Conservation (phyloP, 2,888 invertebrate species). For the Andricus quercusramuli region DNA sequence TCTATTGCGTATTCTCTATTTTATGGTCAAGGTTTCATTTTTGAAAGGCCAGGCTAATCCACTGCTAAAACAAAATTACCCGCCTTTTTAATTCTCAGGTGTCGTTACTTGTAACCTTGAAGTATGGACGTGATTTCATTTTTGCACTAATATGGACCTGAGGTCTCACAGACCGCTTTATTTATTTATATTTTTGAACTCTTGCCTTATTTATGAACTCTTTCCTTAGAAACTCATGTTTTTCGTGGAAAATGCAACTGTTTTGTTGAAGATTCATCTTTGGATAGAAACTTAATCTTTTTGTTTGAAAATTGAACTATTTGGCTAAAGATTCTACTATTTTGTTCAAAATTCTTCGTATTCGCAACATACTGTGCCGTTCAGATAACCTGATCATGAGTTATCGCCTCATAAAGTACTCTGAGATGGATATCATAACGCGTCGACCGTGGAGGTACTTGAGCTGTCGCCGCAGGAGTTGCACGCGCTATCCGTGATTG, state of each 20-base stretch:
- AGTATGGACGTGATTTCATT: too few species aligned
- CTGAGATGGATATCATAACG: constrained; percentile 6
- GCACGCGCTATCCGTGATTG: constrained; percentile 6
- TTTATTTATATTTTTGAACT: too few species aligned
- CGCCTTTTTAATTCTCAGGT: neutral
- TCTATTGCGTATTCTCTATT: constrained; percentile 12
- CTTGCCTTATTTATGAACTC: too few species aligned
- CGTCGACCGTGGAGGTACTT: constrained; percentile 32
- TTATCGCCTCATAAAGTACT: constrained; percentile 25
- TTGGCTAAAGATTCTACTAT: too few species aligned
- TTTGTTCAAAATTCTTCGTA: too few species aligned
- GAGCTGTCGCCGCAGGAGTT: constrained; percentile 8
- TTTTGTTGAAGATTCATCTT: too few species aligned
- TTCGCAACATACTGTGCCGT: constrained; percentile 16
- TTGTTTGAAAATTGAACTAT: too few species aligned
- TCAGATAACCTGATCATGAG: constrained; percentile 15
- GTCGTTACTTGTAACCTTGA: neutral
- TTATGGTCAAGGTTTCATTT: constrained; percentile 1
- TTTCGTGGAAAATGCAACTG: too few species aligned
- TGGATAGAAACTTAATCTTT: too few species aligned
- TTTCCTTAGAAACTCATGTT: too few species aligned
- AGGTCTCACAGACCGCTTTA: too few species aligned
- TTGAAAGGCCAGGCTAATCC: neutral
- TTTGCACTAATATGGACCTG: too few species aligned
- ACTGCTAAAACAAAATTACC: neutral